These are phyloP conservation scores for Watsonalla cultraria DNA, from an alignment of 2,888 invertebrate genomes.

Conservation along the genomic window DNA sequence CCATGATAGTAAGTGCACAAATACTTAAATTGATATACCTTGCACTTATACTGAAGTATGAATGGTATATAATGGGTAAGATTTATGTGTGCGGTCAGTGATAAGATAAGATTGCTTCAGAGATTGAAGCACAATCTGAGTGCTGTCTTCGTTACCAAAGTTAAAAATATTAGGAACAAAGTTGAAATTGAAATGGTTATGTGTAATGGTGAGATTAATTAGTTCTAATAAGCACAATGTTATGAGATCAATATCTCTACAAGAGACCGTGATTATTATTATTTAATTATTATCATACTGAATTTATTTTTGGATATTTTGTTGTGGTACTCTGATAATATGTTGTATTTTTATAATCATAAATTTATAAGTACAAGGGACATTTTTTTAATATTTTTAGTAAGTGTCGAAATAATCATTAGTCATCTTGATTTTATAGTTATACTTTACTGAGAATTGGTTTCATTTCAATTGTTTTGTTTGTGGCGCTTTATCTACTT, in stretches of 20 bases:
- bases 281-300: background rate
- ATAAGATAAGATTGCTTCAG: constrained; percentile 25
- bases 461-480: background rate
- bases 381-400: constrained; percentile 1
- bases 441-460: background rate
- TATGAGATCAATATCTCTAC: background rate
- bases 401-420: background rate
- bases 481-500: background rate
- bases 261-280: background rate
- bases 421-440: background rate
- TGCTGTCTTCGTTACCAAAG: constrained; percentile 34
- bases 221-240: background rate
- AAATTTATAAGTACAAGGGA: constrained; percentile 4
- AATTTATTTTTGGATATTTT: background rate
- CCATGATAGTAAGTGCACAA: constrained; percentile 54
- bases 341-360: background rate
- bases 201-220: background rate
- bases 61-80: constrained; percentile 11
- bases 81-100: constrained; percentile 19
- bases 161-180: constrained; percentile 15
- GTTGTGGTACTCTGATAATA: background rate
- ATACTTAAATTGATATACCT: constrained; percentile 44
- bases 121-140: constrained; percentile 24
- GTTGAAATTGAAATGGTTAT: background rate
- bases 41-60: constrained; percentile 33